A percentile compares a stretch with the other conserved stretches of the same genome.
Evolutionary conservation across 2,113 vertebrate species (phyloP).

Genomic region (Riparia riparia): DNA sequence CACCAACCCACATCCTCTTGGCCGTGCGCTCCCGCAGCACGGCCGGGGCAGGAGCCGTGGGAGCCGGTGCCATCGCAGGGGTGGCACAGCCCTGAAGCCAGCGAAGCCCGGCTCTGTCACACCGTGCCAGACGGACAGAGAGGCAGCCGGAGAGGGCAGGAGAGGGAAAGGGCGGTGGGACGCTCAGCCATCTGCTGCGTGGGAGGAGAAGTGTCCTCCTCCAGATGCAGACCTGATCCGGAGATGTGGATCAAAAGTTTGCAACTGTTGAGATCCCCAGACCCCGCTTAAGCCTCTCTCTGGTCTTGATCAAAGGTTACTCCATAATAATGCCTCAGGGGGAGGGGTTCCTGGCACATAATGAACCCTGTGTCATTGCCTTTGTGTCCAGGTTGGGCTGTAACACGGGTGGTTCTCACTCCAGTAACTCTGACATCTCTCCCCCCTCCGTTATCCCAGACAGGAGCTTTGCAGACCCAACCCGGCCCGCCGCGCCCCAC

Average conservation of each 20-base stretch:
- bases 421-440: slow-evolving; percentile 57
- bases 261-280: slow-evolving; percentile 22
- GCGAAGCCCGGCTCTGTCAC: not conserved
- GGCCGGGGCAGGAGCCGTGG: not conserved
- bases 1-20: accelerated
- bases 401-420: slow-evolving; percentile 63
- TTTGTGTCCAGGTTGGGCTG: slow-evolving; percentile 65
- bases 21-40: not conserved
- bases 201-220: not conserved
- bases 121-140: not conserved
- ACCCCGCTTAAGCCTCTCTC: slow-evolving; percentile 55
- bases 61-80: not conserved
- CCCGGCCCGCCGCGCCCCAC: slow-evolving; percentile 7
- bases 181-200: not conserved
- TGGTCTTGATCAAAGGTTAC: slow-evolving; percentile 70
- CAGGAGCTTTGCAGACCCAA: slow-evolving; percentile 19
- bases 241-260: slow-evolving; percentile 41
- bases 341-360: slow-evolving; percentile 54
- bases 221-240: not conserved
- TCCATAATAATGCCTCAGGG: slow-evolving; percentile 45
- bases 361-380: slow-evolving; percentile 55
- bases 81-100: not conserved
- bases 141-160: not conserved
- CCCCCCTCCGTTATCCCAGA: slow-evolving; percentile 33
- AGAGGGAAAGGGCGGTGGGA: not conserved